Conservation (phyloP, 1,140 invertebrate species). For the Phenacoccus solenopsis region DNA sequence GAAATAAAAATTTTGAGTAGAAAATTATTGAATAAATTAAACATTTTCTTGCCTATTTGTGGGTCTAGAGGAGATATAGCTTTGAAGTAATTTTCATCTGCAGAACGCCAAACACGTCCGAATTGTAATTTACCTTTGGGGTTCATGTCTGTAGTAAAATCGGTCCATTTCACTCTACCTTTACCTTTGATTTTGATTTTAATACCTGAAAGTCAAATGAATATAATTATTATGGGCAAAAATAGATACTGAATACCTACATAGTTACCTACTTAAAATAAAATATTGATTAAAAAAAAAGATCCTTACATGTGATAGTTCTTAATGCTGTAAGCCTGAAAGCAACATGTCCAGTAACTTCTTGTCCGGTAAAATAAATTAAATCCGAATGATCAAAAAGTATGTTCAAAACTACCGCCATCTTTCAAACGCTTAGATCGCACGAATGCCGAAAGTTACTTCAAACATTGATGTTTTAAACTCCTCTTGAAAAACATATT, state of each 20-base stretch:
- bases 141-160: neutral
- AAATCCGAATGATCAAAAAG: neutral
- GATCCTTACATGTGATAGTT: neutral
- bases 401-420: neutral
- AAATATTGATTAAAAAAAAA: too few relatives aligned
- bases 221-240: neutral
- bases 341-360: neutral
- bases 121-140: neutral
- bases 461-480: neutral
- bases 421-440: neutral
- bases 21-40: neutral
- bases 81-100: neutral
- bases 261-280: too few relatives aligned
- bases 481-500: neutral
- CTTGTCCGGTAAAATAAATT: neutral
- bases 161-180: neutral
- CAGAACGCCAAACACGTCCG: neutral
- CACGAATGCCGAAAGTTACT: neutral
- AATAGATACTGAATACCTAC: too few relatives aligned
- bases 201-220: neutral
- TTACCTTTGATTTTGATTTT: neutral
- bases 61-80: neutral
- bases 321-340: neutral
- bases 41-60: neutral
- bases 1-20: neutral